phyloP scores from a whole-genome alignment of 64 coral and sea anemone species.

The Montipora sp. region DNA sequence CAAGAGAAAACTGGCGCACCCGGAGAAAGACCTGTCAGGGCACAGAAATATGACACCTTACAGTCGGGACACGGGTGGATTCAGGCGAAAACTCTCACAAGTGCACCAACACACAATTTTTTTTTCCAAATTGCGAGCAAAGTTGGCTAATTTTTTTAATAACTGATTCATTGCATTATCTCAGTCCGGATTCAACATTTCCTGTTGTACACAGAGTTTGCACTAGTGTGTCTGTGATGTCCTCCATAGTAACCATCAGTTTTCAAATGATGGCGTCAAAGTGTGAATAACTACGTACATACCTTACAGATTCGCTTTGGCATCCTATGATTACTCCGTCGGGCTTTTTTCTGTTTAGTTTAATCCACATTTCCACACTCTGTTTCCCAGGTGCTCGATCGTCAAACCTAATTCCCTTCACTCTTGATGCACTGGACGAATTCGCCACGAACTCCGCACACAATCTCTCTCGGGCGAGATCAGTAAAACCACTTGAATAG shows the following conservation, averaged over 20 bases:
- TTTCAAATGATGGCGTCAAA: not conserved
- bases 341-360: conserved; percentile 64
- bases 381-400: conserved; percentile 57
- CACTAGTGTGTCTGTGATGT: too few relatives aligned
- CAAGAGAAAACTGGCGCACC: too few relatives aligned
- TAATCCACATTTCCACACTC: conserved; percentile 83
- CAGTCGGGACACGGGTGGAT: too few relatives aligned
- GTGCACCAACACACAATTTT: too few relatives aligned
- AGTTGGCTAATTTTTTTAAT: too few relatives aligned
- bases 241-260: not conserved
- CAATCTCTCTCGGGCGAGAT: conserved; percentile 48
- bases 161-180: too few relatives aligned
- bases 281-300: not conserved
- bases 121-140: too few relatives aligned
- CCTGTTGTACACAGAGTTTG: too few relatives aligned
- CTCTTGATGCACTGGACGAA: conserved; percentile 24
- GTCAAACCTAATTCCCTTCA: conserved; percentile 80
- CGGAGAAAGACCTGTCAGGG: too few relatives aligned
- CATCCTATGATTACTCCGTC: conserved; percentile 94
- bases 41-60: too few relatives aligned
- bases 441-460: conserved; percentile 82
- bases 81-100: too few relatives aligned
- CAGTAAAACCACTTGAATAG: not conserved
- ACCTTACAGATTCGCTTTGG: conserved; percentile 94
- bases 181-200: too few relatives aligned